Percentiles rank a stretch among this genome's conserved stretches.
Evolutionary conservation across 2,888 invertebrate species (phyloP).

Genomic region (Microplitis manilae): DNA sequence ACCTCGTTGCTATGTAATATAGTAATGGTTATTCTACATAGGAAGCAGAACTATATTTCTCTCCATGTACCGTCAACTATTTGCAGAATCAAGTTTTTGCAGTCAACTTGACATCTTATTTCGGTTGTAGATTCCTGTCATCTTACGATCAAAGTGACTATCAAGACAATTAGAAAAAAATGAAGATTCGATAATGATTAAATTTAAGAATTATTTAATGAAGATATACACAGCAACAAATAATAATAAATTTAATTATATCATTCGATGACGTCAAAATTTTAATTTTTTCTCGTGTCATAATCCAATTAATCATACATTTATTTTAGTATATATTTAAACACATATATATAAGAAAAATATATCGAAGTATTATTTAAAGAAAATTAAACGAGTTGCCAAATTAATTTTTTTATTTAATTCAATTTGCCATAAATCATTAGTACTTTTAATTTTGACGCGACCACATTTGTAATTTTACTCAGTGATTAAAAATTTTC

Average conservation of each 20-base stretch:
- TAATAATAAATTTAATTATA: not conserved
- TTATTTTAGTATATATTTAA: conserved; percentile 14
- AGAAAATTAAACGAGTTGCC: conserved; percentile 41
- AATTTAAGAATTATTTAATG: no score
- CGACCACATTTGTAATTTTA: conserved; percentile 15
- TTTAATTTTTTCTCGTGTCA: not conserved
- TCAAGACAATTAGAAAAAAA: no score
- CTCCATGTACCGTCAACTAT: no score
- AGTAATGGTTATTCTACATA: no score
- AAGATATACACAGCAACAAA: not conserved
- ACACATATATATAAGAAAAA: not conserved
- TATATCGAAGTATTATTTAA: conserved; percentile 44
- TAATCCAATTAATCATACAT: not conserved
- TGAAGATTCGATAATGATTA: no score
- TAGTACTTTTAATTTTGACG: conserved; percentile 35
- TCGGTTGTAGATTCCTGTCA: no score
- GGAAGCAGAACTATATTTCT: no score
- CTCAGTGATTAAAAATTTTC: not conserved
- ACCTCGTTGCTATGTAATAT: no score
- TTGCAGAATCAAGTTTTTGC: no score
- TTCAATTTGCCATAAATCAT: not conserved
- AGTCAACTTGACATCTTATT: no score
- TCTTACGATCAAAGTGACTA: no score
- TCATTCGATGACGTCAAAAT: not conserved
- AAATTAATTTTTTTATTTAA: conserved; percentile 33